phyloP scores from a whole-genome alignment of 2,888 invertebrate species.

The Dromius quadrimaculatus region DNA sequence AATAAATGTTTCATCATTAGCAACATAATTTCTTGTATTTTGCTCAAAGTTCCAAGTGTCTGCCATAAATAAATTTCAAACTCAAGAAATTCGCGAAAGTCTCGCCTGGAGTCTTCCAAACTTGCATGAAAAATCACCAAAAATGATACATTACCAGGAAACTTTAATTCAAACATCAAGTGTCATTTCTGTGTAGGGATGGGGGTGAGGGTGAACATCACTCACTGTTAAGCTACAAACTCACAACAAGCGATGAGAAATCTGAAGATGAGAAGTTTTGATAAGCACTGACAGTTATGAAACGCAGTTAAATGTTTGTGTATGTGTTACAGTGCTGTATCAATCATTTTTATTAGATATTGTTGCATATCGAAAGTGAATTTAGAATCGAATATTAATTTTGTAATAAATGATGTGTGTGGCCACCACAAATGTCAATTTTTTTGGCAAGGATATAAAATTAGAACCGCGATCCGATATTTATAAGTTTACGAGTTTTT shows the following conservation, averaged over 20 bases:
- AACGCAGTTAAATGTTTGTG: slow-evolving; percentile 15
- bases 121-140: slow-evolving; percentile 25
- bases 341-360: slow-evolving; percentile 29
- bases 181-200: background rate
- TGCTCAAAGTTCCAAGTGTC: background rate
- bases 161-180: slow-evolving; percentile 35
- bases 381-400: too few species aligned
- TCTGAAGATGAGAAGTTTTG: slow-evolving; percentile 11
- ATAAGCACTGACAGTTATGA: slow-evolving; percentile 31
- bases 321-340: slow-evolving; percentile 6
- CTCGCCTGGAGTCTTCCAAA: background rate
- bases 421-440: slow-evolving; percentile 35
- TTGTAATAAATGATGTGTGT: too few species aligned
- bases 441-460: slow-evolving; percentile 23
- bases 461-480: slow-evolving; percentile 15
- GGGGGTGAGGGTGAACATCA: slow-evolving; percentile 11
- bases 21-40: background rate
- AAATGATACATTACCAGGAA: slow-evolving; percentile 28
- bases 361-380: too few species aligned
- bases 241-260: slow-evolving; percentile 15
- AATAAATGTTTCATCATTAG: slow-evolving; percentile 9
- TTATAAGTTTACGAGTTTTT: slow-evolving; percentile 41
- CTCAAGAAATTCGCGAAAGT: background rate
- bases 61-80: background rate
- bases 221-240: slow-evolving; percentile 8